Base-by-base conservation (phyloP, 2,797 vertebrate genomes). In the Sandelia bainsii region DNA sequence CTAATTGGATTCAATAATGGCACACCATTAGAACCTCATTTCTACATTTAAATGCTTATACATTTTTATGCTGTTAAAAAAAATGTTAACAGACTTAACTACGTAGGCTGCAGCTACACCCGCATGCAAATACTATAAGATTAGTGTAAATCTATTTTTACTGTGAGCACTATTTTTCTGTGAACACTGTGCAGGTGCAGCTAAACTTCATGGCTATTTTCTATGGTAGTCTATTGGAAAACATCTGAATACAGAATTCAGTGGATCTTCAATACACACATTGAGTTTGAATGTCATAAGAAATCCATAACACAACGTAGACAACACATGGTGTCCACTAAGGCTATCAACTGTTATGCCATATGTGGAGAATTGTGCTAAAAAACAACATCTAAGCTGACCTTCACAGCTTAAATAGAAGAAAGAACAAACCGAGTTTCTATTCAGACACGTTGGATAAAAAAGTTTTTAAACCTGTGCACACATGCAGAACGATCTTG, bases 1-100 rank as follows among this genome's bases (percentile, higher is more conserved):
- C 90, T 93, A 92, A 93, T 93, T 93, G 90, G 82, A 87, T 92
- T 72, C 83, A 86, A 89, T 91, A 89, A 91, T 84, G 83, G 89
- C 44, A 12, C 3, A 20, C 81, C 82, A 87, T 90, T 89, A 89
- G 81, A 77, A 88, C 57, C 64, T 89, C 34, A 84, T 82, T 91
- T 81, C 75, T 66, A 86, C 82, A 89, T 87, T 89, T 83, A 86
- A 88, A 90, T 83, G 82, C 81, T 88, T 77, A 67, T 84, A 72
- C 4, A 69, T 79, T 87, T 86, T 84, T 70, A 83, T 80, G 66
- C 77, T 49, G 46, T 68, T 79, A 67, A 51, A 70, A 79, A 27
- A 71, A 69, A 83, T 8, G 17, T 45, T 19, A 45, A n/a, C 57
- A 62, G 54, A 12, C 62, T 77, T 59, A 76, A 40, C 20, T 34